Evolutionary conservation across 1,140 invertebrate genomes (phyloP), one percentile per base, ranked within the genome.

Genomic region (Cyrtorhinus lividipennis): DNA sequence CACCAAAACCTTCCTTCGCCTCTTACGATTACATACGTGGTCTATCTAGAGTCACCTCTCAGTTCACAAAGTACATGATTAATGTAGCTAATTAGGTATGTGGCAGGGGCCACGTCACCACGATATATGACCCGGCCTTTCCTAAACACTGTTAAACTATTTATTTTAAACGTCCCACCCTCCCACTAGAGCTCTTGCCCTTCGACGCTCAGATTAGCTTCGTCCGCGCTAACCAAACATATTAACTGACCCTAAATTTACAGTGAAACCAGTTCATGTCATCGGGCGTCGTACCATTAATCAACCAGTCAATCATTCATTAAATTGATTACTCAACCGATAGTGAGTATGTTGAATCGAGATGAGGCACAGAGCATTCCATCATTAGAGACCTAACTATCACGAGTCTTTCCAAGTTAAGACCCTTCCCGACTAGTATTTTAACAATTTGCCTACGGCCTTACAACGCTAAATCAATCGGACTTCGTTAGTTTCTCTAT

Each of bases 21-120:
- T 53, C 48, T 53, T 53, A 53, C 48, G 48, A 53, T 53, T 53
- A 53, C 48, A 53, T 53, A 53, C 48, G 48, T 53, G 48, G 48
- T 53, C 48, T 53, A 53, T 53, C 48, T 53, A 12, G 20, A 53
- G 48, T 53, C 48, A 53, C 48, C 48, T 53, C 48, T 53, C 48
- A 53, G 48, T 53, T 53, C 48, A 53, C 48, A 53, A 53, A 53
- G 48, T 53, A 22, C 48, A 53, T 53, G 48, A 53, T 53, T 53
- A 53, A 53, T 53, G 48, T 53, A 15, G 48, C 48, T 53, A 53
- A 53, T 53, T 53, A 53, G 48, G 48, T 53, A 53, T 53, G 48
- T 53, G 48, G 48, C 48, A 53, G 48, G 48, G 48, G 12, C 48
- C 48, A 53, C 48, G 48, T 53, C 48, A 53, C 20, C 48, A 53